Base-by-base conservation (phyloP, 2,888 invertebrate species). In the Parascotia fuliginaria region DNA sequence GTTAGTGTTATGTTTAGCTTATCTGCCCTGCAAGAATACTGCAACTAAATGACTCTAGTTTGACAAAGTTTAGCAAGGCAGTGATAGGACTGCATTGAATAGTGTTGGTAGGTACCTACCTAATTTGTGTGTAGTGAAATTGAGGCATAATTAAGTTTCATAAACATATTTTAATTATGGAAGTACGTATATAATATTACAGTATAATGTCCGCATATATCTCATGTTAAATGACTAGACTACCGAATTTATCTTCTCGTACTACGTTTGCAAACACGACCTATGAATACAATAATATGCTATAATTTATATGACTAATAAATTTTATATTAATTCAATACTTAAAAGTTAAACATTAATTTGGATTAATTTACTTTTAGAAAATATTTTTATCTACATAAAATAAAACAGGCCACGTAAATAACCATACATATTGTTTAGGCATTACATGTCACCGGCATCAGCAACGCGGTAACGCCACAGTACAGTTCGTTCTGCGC, bases 271-370 rank as follows among this genome's bases (percentile, higher is more conserved):
- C 55, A 50, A 56, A 52, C 55, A 61, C 59, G 59, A 67, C 54
- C 60, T 62, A 65, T 46, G 43, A 42, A 45, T 46, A 58, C 51
- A 60, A 50, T 33, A 44, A 59, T 55, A 65, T 62, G 60, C 59
- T 70, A 67, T 58, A 58, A 61, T 70, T 63, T 59, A 61, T 70
- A 55, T 58, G 63, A 67, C 60, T 60, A 62, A 48, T 64, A 55
- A 57, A 57, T 56, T 53, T 67, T 63, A 56, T 31, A 46, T 39
- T 62, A 41, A 53, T 60, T 57, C 60, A 74, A 72, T 68, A n/a
- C n/a, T n/a, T n/a, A 67, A 39, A 34, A 49, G 57, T 73, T 68
- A 54, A 55, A 58, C 57, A 56, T 55, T 61, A 50, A 60, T 65
- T 64, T 53, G 45, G 56, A 60, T 70, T 65, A 44, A 65, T 67